These are phyloP conservation scores for Channa striata DNA, from an alignment of 2,797 vertebrate species.

Conservation along the genomic window DNA sequence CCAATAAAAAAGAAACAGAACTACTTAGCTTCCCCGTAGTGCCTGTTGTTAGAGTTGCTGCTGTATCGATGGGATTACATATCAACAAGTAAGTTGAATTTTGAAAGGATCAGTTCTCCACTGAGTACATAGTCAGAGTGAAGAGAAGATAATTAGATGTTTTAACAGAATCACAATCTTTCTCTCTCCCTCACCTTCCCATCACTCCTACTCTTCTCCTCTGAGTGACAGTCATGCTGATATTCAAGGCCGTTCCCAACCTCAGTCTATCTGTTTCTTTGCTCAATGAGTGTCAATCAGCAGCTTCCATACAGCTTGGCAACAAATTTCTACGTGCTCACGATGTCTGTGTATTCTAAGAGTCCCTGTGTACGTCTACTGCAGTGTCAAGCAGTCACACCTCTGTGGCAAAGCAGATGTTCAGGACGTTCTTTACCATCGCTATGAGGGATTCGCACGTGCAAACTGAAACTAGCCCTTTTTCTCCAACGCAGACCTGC, in stretches of 20 bases:
- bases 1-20: slow-evolving; percentile 6
- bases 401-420: slow-evolving; percentile 56
- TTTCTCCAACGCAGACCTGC: slow-evolving; percentile 70
- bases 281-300: slow-evolving; percentile 91
- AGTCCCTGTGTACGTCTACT: slow-evolving; percentile 24
- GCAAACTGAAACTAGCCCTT: slow-evolving; percentile 70
- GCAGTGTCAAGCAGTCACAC: slow-evolving; percentile 49
- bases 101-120: slow-evolving; percentile 11
- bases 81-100: slow-evolving; percentile 3
- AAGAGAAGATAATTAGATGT: not conserved
- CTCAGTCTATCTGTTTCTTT: slow-evolving; percentile 66
- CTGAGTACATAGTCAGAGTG: not conserved
- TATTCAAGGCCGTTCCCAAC: slow-evolving; percentile 60
- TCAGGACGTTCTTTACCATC: slow-evolving; percentile 58
- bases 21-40: not conserved
- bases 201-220: slow-evolving; percentile 18
- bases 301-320: slow-evolving; percentile 77
- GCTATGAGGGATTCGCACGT: slow-evolving; percentile 67
- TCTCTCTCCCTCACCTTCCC: slow-evolving; percentile 31
- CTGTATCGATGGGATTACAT: slow-evolving; percentile 28
- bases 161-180: slow-evolving; percentile 14
- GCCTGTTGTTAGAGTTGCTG: slow-evolving; percentile 14
- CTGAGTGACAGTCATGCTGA: slow-evolving; percentile 67
- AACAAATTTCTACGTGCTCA: slow-evolving; percentile 86
- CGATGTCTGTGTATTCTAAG: slow-evolving; percentile 57